Evolutionary conservation across 2,888 invertebrate genomes (phyloP).

Genomic region (Ametastegia equiseti): DNA sequence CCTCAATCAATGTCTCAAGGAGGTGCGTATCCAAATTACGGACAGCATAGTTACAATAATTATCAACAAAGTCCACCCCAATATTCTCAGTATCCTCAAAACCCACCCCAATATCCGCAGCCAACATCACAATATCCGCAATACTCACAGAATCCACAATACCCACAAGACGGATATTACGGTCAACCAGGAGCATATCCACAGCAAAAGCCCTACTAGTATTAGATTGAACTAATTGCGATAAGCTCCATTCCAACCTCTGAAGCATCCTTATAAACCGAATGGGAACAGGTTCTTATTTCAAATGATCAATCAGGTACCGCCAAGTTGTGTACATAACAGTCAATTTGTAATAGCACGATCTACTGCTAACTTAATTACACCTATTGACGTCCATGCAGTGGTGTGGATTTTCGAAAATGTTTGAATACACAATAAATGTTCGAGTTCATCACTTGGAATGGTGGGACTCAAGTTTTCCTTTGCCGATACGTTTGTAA

Average conservation of each 20-base stretch:
- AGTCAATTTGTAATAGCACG: not conserved
- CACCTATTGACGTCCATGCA: not conserved
- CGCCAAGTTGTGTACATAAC: not conserved
- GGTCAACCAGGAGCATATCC: slow-evolving; percentile 42
- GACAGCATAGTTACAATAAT: slow-evolving; percentile 51
- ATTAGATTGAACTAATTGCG: not conserved
- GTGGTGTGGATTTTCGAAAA: not conserved
- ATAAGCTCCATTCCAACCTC: not conserved
- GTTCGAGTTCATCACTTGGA: not conserved
- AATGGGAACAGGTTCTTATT: not conserved
- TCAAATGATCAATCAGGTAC: not conserved
- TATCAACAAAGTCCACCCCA: slow-evolving; percentile 57
- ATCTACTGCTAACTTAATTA: not conserved
- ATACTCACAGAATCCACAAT: slow-evolving; percentile 60
- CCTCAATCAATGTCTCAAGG: slow-evolving; percentile 72
- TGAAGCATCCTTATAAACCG: not conserved
- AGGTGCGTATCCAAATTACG: slow-evolving; percentile 73
- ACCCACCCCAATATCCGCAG: slow-evolving; percentile 64
- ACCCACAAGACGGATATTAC: slow-evolving; percentile 66
- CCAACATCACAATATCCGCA: slow-evolving; percentile 50
- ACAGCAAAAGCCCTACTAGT: slow-evolving; percentile 26
- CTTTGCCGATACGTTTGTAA: not conserved
- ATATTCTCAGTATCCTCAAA: slow-evolving; percentile 62
- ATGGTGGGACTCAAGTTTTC: not conserved
- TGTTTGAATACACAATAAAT: not conserved